Evolutionary conservation across 2,113 vertebrate species (phyloP).

Genomic region (Tamias sibiricus): DNA sequence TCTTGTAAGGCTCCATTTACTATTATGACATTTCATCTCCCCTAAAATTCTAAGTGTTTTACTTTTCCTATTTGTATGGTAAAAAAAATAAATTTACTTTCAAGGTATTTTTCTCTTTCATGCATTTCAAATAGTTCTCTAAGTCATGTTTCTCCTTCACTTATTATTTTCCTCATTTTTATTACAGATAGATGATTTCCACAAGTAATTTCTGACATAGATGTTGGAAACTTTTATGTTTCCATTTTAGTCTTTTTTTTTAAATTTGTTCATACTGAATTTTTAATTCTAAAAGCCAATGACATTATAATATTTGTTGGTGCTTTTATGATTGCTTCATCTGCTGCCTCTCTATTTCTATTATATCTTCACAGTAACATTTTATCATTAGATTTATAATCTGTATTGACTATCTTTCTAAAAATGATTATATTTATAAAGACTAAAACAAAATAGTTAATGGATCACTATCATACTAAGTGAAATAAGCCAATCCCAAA

Average conservation of each 20-base stretch:
- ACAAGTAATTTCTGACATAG: background rate
- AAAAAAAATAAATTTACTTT: constrained; percentile 30
- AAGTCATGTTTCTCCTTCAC: background rate
- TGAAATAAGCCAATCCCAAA: too few species aligned
- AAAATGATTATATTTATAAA: background rate
- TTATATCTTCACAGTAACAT: background rate
- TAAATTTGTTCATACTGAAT: background rate
- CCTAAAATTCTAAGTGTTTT: background rate
- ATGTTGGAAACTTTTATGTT: background rate
- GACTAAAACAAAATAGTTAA: background rate
- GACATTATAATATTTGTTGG: too few species aligned
- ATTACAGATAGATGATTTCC: background rate
- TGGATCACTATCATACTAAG: too few species aligned
- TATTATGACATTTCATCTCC: background rate
- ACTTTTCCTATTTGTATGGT: background rate
- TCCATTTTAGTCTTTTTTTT: background rate
- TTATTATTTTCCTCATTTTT: background rate
- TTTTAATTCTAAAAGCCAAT: background rate
- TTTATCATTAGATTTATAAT: background rate
- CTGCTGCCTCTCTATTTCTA: background rate
- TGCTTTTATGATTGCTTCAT: background rate
- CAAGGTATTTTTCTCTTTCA: background rate
- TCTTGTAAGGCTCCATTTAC: background rate
- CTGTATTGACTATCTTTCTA: background rate
- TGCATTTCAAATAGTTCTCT: background rate